Base-by-base conservation (phyloP, 2,797 vertebrate genomes). In the Myiotriccus ornatus region DNA sequence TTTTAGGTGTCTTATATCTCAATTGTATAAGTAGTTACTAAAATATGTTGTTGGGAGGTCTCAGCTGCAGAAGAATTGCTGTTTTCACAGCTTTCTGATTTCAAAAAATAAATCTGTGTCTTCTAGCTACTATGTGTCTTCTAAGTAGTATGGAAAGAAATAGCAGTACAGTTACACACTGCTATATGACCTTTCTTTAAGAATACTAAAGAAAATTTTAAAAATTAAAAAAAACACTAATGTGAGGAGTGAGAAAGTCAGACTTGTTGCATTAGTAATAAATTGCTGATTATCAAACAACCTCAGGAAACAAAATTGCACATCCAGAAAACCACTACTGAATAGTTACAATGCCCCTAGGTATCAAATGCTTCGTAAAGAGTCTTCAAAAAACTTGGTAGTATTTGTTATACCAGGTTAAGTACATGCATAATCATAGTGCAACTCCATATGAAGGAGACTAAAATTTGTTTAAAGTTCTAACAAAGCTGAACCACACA, bases 351-450 rank as follows among this genome's bases (percentile, higher is more conserved):
- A 76, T 9, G 3, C 4, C 6, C 24, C 10, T 8, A 52, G 39
- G 6, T 75, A 65, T 68, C 70, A 71, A 34, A 28, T 39, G 32
- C 32, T 91, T 79, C 25, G 27, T 28, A 53, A 73, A 78, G 3
- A 89, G 41, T 19, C 39, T 71, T 79, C 63, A 81, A 59, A 79
- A 53, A 65, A 23, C 22, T 53, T 24, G 18, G 41, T 22, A 80
- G 39, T 11, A 59, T 46, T 93, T 65, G 64, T 83, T 84, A 91
- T 30, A 43, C 34, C 20, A 21, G 32, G 35, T 84, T 87, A 85
- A 91, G 73, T 62, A 62, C 87, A 93, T 94, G 93, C 95, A 95
- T 27, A 71, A 34, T 68, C 81, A 55, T 10, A 67, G 35, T 25
- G 20, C 49, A 81, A 71, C 16, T 68, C 10, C 62, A 41, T 8